Evolutionary conservation across 2,888 invertebrate species (phyloP).

Genomic region (Ichneumoninae sp.): DNA sequence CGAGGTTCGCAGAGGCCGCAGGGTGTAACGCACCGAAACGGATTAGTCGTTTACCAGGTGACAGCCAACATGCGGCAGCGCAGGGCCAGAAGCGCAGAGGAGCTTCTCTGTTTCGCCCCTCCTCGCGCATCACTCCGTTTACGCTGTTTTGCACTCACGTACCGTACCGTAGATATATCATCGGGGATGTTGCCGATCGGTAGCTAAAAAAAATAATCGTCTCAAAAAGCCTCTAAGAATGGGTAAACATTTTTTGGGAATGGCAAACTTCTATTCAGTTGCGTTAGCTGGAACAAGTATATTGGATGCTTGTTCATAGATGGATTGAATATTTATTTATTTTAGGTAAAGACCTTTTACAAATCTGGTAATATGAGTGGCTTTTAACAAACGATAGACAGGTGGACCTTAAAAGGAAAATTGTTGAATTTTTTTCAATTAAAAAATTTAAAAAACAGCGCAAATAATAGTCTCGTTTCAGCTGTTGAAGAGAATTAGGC

Average conservation of each 20-base stretch:
- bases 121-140: slow-evolving; percentile 15
- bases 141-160: slow-evolving; percentile 36
- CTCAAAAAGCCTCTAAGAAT: not conserved
- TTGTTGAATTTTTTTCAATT: too few species aligned
- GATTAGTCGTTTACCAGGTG: slow-evolving; percentile 54
- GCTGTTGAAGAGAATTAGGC: too few species aligned
- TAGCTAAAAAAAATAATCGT: not conserved
- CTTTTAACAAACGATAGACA: too few species aligned
- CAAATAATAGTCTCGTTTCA: too few species aligned
- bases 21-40: slow-evolving; percentile 50
- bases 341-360: too few species aligned
- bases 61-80: slow-evolving; percentile 22
- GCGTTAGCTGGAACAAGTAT: not conserved
- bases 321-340: too few species aligned
- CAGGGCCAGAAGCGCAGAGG: not conserved
- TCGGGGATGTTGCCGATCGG: not conserved
- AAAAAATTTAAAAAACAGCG: too few species aligned
- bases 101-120: slow-evolving; percentile 26
- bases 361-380: too few species aligned
- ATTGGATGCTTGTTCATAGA: not conserved
- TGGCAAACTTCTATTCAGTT: not conserved
- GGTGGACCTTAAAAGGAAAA: too few species aligned
- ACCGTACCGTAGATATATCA: not conserved
- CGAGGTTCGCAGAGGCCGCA: slow-evolving; percentile 22
- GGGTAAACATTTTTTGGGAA: not conserved